Base-by-base conservation (phyloP, 2,113 vertebrate species). In the Ariopsis seemanni region DNA sequence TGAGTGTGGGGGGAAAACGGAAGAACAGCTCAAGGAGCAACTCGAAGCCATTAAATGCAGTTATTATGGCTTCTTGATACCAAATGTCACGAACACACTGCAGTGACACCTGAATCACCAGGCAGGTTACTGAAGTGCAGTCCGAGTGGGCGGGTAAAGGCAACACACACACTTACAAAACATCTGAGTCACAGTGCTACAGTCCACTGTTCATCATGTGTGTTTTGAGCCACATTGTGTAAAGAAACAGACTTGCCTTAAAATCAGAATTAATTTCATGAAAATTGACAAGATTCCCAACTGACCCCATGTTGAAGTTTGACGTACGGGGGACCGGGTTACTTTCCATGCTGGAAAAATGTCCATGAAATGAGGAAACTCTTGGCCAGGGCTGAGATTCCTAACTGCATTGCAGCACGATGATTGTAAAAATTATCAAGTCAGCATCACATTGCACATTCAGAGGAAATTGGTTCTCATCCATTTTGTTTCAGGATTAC, bases 51-150 rank as follows among this genome's bases (percentile, higher is more conserved):
- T 82, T 82, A 62, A 82, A 82, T 25, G 48, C 30, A 11, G 10
- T 34, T 14, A 11, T 82, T 62, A 62, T 14, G 20, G 18, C 20
- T 62, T 20, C 53, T 81, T 62, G 30, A 60, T 62, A 62, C 22
- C 52, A 81, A 81, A 81, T 62, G 79, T 81, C 79, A 62, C 17
- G 34, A 82, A 30, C 57, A 30, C 57, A 12, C 79, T 62, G 79
- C 79, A 62, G 57, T 62, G 79, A 82, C 79, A 82, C 30, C 79
- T 82, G 79, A 82, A 48, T 82, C 79, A 48, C 30, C 30, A 42
- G 25, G 58, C 79, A 82, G 57, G 30, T 62, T 82, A 82, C 57
- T 82, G 58, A 82, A 82, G 79, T 60, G 15, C 25, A 18, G 17
- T 81, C 55, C 11, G 79, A 60, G 79, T 82, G 57, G 79, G 79